Percentiles rank a stretch among this genome's conserved stretches.
Conservation (phyloP, 2,113 vertebrate genomes). For the Psophia crepitans region DNA sequence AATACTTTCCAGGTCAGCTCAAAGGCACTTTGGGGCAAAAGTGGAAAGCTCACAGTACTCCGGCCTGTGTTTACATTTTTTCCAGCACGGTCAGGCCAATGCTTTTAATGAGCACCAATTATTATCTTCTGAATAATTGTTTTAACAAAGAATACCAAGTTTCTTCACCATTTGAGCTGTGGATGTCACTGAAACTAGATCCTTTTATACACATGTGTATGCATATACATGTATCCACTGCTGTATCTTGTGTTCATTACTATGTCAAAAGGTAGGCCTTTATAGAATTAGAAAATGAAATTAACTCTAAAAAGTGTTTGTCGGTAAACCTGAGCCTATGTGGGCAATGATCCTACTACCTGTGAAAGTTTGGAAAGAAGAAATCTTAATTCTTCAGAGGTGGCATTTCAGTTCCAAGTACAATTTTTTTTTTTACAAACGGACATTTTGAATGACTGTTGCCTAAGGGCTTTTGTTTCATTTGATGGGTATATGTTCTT, state of each 20-base stretch:
- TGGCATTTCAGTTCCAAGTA: not conserved
- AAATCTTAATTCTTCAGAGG: not conserved
- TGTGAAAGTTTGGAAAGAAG: not conserved
- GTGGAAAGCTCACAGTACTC: not conserved
- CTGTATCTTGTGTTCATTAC: not conserved
- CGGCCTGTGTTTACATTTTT: not conserved
- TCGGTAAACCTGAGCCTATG: not conserved
- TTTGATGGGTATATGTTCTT: not conserved
- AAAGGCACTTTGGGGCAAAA: not conserved
- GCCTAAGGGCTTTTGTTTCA: not conserved
- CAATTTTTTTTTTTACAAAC: not conserved
- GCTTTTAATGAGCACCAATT: not conserved
- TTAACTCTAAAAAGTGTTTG: not conserved
- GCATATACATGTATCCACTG: fast-evolving
- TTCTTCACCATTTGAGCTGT: not conserved
- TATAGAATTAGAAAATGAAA: not conserved
- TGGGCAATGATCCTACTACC: not conserved
- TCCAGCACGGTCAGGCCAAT: not conserved
- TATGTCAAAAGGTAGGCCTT: not conserved
- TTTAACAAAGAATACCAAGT: not conserved
- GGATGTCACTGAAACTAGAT: not conserved
- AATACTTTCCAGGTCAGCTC: not conserved
- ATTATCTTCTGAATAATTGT: not conserved
- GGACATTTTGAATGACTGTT: not conserved
- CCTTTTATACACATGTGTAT: not conserved